phyloP scores from a whole-genome alignment of 2,797 vertebrate species.

The Sciurus carolinensis region DNA sequence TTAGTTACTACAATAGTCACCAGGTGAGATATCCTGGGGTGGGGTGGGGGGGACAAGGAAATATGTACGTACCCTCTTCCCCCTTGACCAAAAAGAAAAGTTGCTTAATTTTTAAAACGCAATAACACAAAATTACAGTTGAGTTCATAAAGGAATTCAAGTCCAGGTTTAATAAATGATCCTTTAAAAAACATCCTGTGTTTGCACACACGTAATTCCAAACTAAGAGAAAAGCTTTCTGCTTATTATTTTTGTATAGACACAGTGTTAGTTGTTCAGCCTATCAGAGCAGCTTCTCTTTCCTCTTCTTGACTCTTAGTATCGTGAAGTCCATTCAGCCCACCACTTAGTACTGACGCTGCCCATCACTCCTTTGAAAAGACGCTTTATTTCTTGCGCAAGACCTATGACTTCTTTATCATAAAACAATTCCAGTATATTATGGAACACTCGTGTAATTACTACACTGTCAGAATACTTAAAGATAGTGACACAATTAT shows the following conservation, averaged over 20 bases:
- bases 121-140: slow-evolving; percentile 47
- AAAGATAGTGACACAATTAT: background rate
- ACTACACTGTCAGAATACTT: slow-evolving; percentile 1
- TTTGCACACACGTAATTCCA: background rate
- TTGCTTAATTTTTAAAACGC: slow-evolving; percentile 65
- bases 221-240: slow-evolving; percentile 33
- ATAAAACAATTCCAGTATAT: background rate
- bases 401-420: slow-evolving; percentile 1
- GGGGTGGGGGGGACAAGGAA: background rate
- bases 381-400: background rate
- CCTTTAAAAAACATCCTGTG: slow-evolving; percentile 39
- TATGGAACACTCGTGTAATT: background rate
- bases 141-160: slow-evolving; percentile 70
- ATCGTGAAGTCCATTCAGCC: background rate
- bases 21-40: background rate
- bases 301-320: background rate
- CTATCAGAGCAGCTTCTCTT: background rate
- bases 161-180: slow-evolving; percentile 63
- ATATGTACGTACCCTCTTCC: background rate
- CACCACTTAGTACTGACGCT: background rate
- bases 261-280: background rate
- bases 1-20: background rate
- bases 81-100: background rate
- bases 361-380: background rate
- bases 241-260: background rate